phyloP scores from a whole-genome alignment of 1,140 invertebrate genomes.

The Drosophila teissieri region DNA sequence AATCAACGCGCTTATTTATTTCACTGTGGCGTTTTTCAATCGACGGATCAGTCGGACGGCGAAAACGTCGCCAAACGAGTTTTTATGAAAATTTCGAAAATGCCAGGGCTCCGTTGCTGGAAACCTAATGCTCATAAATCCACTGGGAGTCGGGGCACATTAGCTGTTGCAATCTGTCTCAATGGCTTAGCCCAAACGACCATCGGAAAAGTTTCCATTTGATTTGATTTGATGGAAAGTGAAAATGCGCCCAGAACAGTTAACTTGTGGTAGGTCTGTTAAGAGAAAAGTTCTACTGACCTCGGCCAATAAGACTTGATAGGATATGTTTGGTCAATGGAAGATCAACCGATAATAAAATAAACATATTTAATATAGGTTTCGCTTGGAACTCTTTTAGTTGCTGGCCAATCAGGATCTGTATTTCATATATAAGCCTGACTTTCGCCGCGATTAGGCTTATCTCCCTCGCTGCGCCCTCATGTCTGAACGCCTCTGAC shows the following conservation, averaged over 20 bases:
- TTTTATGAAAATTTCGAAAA: constrained; percentile 78
- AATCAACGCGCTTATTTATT: constrained; percentile 78
- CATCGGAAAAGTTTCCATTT: constrained; percentile 30
- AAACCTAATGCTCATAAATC: constrained; percentile 76
- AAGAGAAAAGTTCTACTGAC: constrained; percentile 55
- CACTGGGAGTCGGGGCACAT: constrained; percentile 41
- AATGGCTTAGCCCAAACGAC: constrained; percentile 3
- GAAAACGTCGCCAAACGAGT: constrained; percentile 72
- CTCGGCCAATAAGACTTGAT: constrained; percentile 14
- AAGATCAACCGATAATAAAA: no score
- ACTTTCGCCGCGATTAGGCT: constrained; percentile 16
- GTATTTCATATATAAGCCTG: background rate
- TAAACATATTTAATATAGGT: no score
- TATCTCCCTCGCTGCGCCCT: constrained; percentile 23
- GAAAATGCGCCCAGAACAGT: constrained; percentile 61
- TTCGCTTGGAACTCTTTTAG: no score
- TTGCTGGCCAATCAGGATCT: constrained; percentile 12
- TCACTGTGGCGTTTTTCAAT: constrained; percentile 40
- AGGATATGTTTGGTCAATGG: background rate
- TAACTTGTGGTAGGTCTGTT: constrained; percentile 73
- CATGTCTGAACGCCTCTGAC: constrained; percentile 46
- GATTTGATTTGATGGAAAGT: constrained; percentile 55
- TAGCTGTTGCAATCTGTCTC: constrained; percentile 60
- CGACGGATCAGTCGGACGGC: constrained; percentile 74
- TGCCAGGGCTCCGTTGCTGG: constrained; percentile 46